A percentile compares a stretch with the other conserved stretches of the same genome.
Conservation (phyloP, 2,888 invertebrate genomes). For the Hecatera dysodea region DNA sequence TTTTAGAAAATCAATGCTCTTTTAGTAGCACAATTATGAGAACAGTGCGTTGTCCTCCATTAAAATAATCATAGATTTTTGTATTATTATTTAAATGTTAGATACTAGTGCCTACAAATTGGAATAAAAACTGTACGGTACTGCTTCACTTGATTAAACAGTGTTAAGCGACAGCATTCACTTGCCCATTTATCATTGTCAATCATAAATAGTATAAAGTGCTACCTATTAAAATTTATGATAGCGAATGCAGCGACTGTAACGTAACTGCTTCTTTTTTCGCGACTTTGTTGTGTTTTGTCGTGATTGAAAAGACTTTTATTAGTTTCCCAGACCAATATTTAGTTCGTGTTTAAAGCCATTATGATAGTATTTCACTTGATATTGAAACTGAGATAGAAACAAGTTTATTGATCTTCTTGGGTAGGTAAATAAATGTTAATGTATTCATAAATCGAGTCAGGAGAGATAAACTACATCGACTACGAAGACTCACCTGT, state of each 20-base stretch:
- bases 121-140: not conserved
- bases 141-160: conserved; percentile 18
- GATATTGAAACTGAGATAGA: conserved; percentile 13
- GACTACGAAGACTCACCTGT: too few relatives aligned
- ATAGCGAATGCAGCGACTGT: conserved; percentile 42
- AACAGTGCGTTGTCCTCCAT: not conserved
- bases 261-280: conserved; percentile 47
- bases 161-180: conserved; percentile 25
- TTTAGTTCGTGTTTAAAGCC: conserved; percentile 12
- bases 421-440: not conserved
- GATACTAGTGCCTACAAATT: not conserved
- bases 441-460: not conserved
- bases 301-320: conserved; percentile 17
- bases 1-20: not conserved
- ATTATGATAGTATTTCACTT: conserved; percentile 45
- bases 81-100: conserved; percentile 3
- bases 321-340: conserved; percentile 51
- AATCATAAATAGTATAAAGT: conserved; percentile 35
- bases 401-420: conserved; percentile 21
- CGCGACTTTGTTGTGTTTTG: conserved; percentile 34
- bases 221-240: conserved; percentile 16
- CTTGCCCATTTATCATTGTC: conserved; percentile 39
- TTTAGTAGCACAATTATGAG: not conserved
- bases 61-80: not conserved
- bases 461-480: not conserved